These are phyloP conservation scores for Triplophysa siluroides DNA, from an alignment of 2,113 vertebrate genomes.

Conservation along the genomic window DNA sequence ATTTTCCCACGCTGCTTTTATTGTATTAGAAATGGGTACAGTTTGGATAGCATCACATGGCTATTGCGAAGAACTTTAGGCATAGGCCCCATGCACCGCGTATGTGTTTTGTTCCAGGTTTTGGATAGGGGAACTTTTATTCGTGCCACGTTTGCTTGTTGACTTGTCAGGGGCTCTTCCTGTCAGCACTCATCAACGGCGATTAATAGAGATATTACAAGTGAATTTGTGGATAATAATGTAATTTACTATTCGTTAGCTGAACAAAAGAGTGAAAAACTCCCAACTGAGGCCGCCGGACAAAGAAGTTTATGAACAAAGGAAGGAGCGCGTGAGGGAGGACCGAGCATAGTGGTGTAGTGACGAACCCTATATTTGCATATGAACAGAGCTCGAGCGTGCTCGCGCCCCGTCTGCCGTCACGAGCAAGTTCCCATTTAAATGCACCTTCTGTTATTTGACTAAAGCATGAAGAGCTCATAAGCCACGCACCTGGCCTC, in stretches of 20 bases:
- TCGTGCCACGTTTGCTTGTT: constrained; percentile 28
- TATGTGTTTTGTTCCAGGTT: background rate
- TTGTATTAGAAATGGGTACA: background rate
- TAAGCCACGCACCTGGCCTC: constrained; percentile 6
- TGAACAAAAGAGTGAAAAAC: constrained; percentile 60
- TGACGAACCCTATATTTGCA: constrained; percentile 74
- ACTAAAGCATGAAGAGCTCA: background rate
- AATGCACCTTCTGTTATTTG: constrained; percentile 27
- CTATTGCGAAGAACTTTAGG: too few species aligned
- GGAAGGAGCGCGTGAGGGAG: constrained; percentile 68
- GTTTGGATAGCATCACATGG: too few species aligned
- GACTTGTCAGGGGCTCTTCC: constrained; percentile 24
- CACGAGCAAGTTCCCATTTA: background rate
- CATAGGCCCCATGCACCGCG: background rate
- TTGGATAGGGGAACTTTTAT: background rate
- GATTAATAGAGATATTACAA: background rate
- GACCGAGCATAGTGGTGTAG: constrained; percentile 62
- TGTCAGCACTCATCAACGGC: background rate
- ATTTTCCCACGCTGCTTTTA: background rate
- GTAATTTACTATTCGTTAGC: constrained; percentile 41
- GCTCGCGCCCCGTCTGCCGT: background rate
- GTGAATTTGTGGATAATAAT: background rate
- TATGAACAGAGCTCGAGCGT: constrained; percentile 71
- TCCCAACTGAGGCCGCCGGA: constrained; percentile 56
- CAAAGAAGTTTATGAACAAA: constrained; percentile 78